A percentile compares a stretch with the other conserved stretches of the same genome.
Evolutionary conservation across 2,113 vertebrate species (phyloP).

Genomic region (Tylochromis polylepis): DNA sequence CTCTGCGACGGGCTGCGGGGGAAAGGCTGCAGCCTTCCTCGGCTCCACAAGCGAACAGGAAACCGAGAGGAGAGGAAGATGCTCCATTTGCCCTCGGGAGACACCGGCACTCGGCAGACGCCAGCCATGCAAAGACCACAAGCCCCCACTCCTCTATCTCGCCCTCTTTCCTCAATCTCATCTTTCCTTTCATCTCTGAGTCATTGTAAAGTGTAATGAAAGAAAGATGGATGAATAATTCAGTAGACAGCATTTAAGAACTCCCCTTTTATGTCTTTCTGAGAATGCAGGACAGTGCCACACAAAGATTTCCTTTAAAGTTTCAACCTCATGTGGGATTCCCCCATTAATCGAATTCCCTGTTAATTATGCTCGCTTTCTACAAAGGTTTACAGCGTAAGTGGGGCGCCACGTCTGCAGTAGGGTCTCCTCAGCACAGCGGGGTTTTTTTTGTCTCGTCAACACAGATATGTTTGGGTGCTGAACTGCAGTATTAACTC

Average conservation of each 20-base stretch:
- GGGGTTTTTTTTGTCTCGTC: neutral
- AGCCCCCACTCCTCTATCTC: constrained; percentile 13
- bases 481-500: constrained; percentile 27
- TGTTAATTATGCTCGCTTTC: constrained; percentile 8
- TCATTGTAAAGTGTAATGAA: constrained; percentile 65
- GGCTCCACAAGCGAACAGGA: constrained; percentile 7
- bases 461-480: neutral
- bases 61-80: constrained; percentile 19
- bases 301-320: neutral
- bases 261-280: constrained; percentile 37
- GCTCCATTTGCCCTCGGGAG: constrained; percentile 27
- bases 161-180: constrained; percentile 18
- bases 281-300: constrained; percentile 23
- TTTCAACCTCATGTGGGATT: constrained; percentile 21
- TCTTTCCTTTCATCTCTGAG: constrained; percentile 66
- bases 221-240: constrained; percentile 69
- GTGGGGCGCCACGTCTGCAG: neutral
- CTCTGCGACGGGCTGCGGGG: neutral
- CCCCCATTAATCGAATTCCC: neutral
- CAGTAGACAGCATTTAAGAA: constrained; percentile 50
- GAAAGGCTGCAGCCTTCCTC: neutral
- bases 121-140: constrained; percentile 39
- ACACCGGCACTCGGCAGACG: constrained; percentile 39
- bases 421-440: neutral
- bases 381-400: neutral